phyloP scores from a whole-genome alignment of 2,888 invertebrate species.

The Nebria brevicollis region DNA sequence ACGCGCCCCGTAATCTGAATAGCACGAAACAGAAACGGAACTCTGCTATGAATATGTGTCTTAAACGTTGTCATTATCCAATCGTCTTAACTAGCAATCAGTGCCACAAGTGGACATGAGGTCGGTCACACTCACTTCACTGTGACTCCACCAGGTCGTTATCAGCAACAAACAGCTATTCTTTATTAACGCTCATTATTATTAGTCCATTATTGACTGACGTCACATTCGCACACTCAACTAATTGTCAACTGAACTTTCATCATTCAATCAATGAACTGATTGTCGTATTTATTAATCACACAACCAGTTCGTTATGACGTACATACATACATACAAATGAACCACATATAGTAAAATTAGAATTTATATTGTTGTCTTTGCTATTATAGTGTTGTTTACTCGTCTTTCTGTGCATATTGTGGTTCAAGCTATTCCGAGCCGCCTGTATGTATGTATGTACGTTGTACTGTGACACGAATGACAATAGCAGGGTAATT shows the following conservation, averaged over 20 bases:
- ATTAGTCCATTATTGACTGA: background rate
- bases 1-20: background rate
- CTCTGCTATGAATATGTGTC: constrained; percentile 28
- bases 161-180: background rate
- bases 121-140: constrained; percentile 52
- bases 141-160: constrained; percentile 32
- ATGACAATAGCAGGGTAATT: background rate
- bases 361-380: too few species aligned
- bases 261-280: constrained; percentile 2
- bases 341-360: too few species aligned
- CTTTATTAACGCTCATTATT: constrained; percentile 1
- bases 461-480: too few species aligned
- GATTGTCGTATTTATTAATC: background rate
- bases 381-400: too few species aligned
- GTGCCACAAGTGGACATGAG: constrained; percentile 53
- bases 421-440: too few species aligned
- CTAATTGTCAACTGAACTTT: background rate
- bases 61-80: constrained; percentile 51
- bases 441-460: background rate
- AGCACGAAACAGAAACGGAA: constrained; percentile 21
- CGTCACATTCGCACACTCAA: background rate
- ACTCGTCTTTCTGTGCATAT: too few species aligned
- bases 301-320: background rate
- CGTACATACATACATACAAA: background rate
- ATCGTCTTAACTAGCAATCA: constrained; percentile 54